phyloP scores from a whole-genome alignment of 2,797 vertebrate genomes.

The Mormyrus proboscirostris region DNA sequence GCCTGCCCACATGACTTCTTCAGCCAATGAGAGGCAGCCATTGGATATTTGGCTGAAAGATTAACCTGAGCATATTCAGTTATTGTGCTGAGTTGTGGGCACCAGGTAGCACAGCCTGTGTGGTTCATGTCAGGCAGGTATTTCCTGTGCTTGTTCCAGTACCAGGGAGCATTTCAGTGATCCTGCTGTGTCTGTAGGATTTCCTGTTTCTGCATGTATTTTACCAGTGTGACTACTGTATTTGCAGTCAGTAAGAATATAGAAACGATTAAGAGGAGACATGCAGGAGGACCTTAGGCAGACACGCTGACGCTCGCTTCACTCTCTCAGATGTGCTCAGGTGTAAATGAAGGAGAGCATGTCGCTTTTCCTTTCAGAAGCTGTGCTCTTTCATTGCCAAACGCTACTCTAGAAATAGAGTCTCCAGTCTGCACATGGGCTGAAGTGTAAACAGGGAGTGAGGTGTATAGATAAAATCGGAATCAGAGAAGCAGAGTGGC shows the following conservation, averaged over 20 bases:
- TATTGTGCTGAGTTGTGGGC: not conserved
- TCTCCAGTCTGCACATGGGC: not conserved
- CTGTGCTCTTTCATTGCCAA: not conserved
- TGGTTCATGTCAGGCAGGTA: slow-evolving; percentile 8
- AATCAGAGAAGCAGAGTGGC: not conserved
- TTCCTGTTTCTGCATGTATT: slow-evolving; percentile 32
- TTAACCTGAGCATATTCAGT: not conserved
- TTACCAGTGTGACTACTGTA: not conserved
- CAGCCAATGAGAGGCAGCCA: not conserved
- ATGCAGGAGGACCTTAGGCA: not conserved
- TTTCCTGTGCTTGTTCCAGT: not conserved
- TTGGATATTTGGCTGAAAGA: not conserved
- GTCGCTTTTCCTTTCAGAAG: not conserved
- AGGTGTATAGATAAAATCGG: not conserved
- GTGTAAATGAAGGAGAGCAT: not conserved
- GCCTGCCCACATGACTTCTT: not conserved
- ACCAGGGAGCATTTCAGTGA: not conserved
- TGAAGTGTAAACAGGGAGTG: not conserved
- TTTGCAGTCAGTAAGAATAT: not conserved
- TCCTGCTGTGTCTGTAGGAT: not conserved
- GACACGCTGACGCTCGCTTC: not conserved
- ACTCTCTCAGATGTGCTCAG: not conserved
- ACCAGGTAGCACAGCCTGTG: not conserved
- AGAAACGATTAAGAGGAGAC: not conserved
- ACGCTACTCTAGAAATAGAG: not conserved